Evolutionary conservation across 2,888 invertebrate genomes (phyloP).

Genomic region (Prenolepis imparis): DNA sequence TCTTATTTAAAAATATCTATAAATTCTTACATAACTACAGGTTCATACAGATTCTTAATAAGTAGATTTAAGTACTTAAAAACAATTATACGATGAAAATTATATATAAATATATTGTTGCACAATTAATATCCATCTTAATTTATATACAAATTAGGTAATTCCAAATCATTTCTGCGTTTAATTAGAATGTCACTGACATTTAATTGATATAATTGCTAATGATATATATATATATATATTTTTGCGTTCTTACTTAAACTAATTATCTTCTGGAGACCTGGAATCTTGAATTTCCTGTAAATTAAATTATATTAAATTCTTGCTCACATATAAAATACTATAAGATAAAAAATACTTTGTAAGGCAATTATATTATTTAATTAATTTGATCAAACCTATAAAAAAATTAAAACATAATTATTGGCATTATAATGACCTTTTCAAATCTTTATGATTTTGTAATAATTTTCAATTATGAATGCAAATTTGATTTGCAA

Average conservation of each 20-base stretch:
- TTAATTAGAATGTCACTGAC: neutral
- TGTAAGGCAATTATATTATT: neutral
- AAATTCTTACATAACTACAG: neutral
- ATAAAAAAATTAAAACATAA: neutral
- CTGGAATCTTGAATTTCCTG: constrained; percentile 84
- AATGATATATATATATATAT: no score
- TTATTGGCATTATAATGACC: neutral
- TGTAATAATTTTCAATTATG: neutral
- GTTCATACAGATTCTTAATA: constrained; percentile 42
- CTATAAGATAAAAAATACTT: neutral
- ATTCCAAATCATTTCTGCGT: neutral
- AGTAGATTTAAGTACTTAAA: constrained; percentile 64
- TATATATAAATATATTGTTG: neutral
- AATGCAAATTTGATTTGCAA: neutral
- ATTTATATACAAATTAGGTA: neutral
- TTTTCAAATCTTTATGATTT: constrained; percentile 25
- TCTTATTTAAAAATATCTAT: constrained; percentile 36
- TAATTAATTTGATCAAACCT: neutral
- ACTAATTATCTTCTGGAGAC: constrained; percentile 84
- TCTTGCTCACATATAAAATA: neutral
- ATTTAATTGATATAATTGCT: constrained; percentile 12
- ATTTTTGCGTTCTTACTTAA: neutral
- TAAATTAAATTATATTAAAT: constrained; percentile 25
- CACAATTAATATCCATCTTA: neutral
- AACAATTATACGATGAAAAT: constrained; percentile 22